Conservation (phyloP, 2,888 invertebrate species). For the Phyllotreta striolata region DNA sequence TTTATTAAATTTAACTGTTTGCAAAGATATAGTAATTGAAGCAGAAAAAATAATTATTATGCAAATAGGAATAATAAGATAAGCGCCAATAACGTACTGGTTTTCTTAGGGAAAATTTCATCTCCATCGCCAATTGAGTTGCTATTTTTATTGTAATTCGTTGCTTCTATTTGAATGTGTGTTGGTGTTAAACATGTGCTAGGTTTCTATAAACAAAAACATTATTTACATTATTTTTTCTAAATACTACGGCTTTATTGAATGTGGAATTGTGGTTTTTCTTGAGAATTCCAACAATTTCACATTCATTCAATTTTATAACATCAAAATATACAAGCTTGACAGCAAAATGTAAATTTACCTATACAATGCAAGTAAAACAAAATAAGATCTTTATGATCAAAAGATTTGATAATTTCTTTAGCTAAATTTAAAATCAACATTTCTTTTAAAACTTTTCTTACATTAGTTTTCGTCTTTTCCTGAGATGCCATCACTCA, state of each 20-base stretch:
- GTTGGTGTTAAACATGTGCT: constrained; percentile 46
- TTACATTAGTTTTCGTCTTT: constrained; percentile 48
- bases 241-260: not conserved
- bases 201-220: constrained; percentile 48
- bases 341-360: not conserved
- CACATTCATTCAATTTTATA: not conserved
- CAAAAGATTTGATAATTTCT: not conserved
- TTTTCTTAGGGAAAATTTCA: constrained; percentile 57
- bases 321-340: not conserved
- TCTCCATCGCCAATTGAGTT: constrained; percentile 46
- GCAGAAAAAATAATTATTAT: no score
- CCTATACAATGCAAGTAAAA: not conserved
- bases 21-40: no score
- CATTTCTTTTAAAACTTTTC: constrained; percentile 28
- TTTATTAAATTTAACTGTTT: no score
- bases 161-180: constrained; percentile 44
- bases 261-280: not conserved
- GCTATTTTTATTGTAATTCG: constrained; percentile 41
- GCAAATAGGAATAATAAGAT: no score
- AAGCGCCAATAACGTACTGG: constrained; percentile 55
- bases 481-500: constrained; percentile 53
- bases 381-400: not conserved
- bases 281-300: no score
- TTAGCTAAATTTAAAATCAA: not conserved
- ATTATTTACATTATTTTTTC: constrained; percentile 7